These are phyloP conservation scores for Lasioglossum marginatum DNA, from an alignment of 2,888 invertebrate genomes.

Conservation along the genomic window DNA sequence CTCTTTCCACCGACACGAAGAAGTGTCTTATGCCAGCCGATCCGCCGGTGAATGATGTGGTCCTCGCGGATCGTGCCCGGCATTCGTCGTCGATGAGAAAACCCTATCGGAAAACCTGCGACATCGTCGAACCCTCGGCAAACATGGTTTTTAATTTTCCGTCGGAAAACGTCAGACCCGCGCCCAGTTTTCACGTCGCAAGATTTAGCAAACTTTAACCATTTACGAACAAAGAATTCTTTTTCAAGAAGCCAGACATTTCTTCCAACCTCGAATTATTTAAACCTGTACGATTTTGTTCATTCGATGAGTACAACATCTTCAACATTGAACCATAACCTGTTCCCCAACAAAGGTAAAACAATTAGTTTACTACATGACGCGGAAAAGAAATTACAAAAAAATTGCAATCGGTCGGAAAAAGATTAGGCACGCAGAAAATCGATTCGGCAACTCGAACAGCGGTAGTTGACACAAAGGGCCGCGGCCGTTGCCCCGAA, in stretches of 20 bases:
- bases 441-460: background rate
- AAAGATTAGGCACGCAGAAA: background rate
- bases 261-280: no score
- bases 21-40: slow-evolving; percentile 64
- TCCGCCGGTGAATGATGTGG: slow-evolving; percentile 69
- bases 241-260: background rate
- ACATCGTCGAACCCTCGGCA: background rate
- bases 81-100: slow-evolving; percentile 63
- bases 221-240: background rate
- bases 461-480: background rate
- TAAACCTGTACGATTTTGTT: no score
- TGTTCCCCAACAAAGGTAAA: no score
- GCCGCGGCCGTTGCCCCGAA: background rate
- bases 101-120: slow-evolving; percentile 53
- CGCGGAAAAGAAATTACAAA: no score
- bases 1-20: slow-evolving; percentile 14
- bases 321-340: no score
- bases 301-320: no score
- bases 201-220: background rate
- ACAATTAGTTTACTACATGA: no score
- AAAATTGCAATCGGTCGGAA: no score
- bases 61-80: slow-evolving; percentile 67
- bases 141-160: slow-evolving; percentile 1
- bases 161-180: background rate
- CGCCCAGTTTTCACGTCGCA: background rate